phyloP scores from a whole-genome alignment of 1,140 invertebrate genomes.

The Rhopalosiphum maidis region DNA sequence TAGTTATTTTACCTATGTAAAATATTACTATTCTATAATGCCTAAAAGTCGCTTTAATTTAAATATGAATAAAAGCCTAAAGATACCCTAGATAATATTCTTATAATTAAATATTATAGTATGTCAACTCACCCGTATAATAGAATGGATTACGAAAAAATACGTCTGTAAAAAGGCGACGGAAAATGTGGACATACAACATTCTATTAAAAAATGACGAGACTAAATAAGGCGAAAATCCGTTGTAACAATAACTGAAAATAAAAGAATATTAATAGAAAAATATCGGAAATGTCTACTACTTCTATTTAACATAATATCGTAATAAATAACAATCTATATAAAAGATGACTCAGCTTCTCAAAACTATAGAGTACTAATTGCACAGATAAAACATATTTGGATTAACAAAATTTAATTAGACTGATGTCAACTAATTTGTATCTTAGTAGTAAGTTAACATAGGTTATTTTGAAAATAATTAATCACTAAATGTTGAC shows the following conservation, averaged over 20 bases:
- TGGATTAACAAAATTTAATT: not conserved
- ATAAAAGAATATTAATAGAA: not conserved
- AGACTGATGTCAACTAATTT: not conserved
- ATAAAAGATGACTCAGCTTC: not conserved
- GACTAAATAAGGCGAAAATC: not conserved
- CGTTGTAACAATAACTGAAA: not conserved
- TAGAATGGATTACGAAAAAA: too few species aligned
- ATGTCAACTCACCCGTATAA: not conserved
- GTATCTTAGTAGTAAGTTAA: not conserved
- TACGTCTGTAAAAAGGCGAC: not conserved
- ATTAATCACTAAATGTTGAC: not conserved
- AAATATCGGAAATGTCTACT: not conserved
- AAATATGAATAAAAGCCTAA: too few species aligned
- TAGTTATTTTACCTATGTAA: too few species aligned
- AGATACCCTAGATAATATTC: too few species aligned
- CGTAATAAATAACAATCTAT: conserved; percentile 19
- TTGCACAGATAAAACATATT: not conserved
- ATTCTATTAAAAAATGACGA: not conserved
- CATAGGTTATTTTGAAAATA: not conserved
- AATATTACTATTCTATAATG: too few species aligned
- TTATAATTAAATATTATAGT: not conserved
- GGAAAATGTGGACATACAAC: not conserved
- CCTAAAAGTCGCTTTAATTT: too few species aligned
- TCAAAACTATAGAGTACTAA: not conserved
- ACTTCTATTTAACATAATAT: not conserved